These are phyloP conservation scores for Boloria euphrosyne DNA, from an alignment of 2,888 invertebrate species.

Conservation along the genomic window DNA sequence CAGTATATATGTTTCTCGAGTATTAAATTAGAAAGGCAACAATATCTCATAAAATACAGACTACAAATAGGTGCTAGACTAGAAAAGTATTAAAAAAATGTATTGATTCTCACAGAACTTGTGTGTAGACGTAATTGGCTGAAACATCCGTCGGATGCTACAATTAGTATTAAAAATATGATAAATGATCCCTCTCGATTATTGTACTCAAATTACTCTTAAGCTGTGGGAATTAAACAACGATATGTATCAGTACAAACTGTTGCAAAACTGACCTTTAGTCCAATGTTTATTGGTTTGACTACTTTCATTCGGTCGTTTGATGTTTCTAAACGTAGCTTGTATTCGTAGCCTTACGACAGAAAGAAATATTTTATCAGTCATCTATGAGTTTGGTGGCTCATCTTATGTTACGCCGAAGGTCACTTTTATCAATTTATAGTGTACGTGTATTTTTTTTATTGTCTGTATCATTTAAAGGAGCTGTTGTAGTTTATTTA, in stretches of 20 bases:
- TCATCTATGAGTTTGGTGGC: no score
- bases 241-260: conserved; percentile 27
- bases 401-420: no score
- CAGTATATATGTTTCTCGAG: no score
- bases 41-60: not conserved
- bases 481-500: no score
- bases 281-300: conserved; percentile 12
- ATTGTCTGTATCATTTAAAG: no score
- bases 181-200: conserved; percentile 46
- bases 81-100: not conserved
- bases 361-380: no score
- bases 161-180: conserved; percentile 44
- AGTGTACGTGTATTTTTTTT: no score
- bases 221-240: conserved; percentile 44
- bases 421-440: no score
- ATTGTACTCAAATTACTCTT: conserved; percentile 40
- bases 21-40: no score
- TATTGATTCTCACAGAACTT: conserved; percentile 48
- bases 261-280: conserved; percentile 37
- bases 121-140: conserved; percentile 43
- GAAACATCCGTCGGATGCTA: conserved; percentile 39
- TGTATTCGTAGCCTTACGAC: not conserved
- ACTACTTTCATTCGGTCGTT: conserved; percentile 20
- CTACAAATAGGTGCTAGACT: not conserved
- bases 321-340: not conserved